Evolutionary conservation across 2,113 vertebrate genomes (phyloP), one percentile per base, ranked within the genome.

Genomic region (Protobothrops mucrosquamatus): DNA sequence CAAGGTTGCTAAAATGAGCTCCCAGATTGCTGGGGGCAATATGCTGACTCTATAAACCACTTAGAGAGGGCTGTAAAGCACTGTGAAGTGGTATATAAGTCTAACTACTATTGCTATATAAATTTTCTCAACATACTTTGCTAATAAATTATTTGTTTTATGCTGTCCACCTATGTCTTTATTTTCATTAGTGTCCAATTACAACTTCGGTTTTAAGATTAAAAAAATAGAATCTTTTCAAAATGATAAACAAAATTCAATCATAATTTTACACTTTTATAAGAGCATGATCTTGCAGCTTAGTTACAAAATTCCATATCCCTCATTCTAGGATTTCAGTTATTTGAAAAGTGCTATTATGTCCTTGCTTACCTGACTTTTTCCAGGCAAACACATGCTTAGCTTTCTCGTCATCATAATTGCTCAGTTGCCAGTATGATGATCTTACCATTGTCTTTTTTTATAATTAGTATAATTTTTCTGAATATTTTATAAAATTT

Each of bases 41-140:
- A 61, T 4, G 59, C 4, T 29, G 59, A 29, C 9, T 61, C 59
- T 11, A 26, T 61, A 4, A 61, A 61, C 26, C 26, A 29, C 0
- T 29, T 61, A 61, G 59, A 59, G 57, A 61, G 59, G 59, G 10
- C 59, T 61, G 10, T 61, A 61, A 61, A 61, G 11, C 10, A 61
- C 59, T 29, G 59, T 61, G 22, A 57, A 7, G 56, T 23, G 24
- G 26, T 64, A n/a, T 64, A n/a, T 64, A 29, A 64, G 26, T 64
- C 22, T 12, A 64, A 64, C 3, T 64, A 11, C 61, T 64, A 64
- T n/a, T 64, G 61, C 26, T 64, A 64, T 93, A 94, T 26, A 46
- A 7, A 52, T 61, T 64, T 46, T 59, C 90, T 39, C 94, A 24
- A 46, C 7, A 55, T 54, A 92, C 93, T n/a, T 88, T 94, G 69